A percentile compares a stretch with the other conserved stretches of the same genome.
phyloP scores from a whole-genome alignment of 2,797 vertebrate genomes.

The Scomberomorus guttatus region DNA sequence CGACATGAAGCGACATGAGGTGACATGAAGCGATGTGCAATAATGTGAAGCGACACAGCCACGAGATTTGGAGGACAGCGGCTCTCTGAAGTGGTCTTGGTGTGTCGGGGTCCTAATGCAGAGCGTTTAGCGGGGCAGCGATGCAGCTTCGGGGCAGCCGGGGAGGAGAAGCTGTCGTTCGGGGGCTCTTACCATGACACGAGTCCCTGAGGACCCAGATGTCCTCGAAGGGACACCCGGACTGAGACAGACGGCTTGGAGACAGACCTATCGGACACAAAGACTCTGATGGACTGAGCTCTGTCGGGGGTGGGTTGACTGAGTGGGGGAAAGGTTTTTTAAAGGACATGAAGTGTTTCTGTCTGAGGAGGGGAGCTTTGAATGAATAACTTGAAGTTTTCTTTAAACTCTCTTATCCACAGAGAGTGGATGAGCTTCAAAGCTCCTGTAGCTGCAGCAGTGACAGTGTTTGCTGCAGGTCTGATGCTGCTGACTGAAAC shows the following conservation, averaged over 20 bases:
- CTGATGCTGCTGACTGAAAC: too few relatives aligned
- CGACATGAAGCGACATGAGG: too few relatives aligned
- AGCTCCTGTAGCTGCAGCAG: too few relatives aligned
- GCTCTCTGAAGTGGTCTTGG: constrained; percentile 15
- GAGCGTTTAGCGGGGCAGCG: constrained; percentile 58
- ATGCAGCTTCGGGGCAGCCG: constrained; percentile 56
- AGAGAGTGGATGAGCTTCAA: too few relatives aligned
- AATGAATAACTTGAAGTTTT: too few relatives aligned
- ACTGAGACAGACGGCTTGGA: constrained; percentile 76
- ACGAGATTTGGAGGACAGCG: not conserved
- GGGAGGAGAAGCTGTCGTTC: constrained; percentile 26
- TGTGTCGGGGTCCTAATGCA: constrained; percentile 50
- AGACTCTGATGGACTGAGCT: constrained; percentile 72
- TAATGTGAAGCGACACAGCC: not conserved
- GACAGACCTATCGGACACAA: constrained; percentile 83
- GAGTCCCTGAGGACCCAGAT: constrained; percentile 87
- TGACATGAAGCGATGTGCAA: too few relatives aligned
- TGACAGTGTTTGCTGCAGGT: too few relatives aligned
- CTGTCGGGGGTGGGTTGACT: constrained; percentile 19
- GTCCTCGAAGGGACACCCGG: constrained; percentile 81
- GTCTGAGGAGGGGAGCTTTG: not conserved
- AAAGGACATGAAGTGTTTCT: too few relatives aligned
- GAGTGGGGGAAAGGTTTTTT: too few relatives aligned
- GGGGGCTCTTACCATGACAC: constrained; percentile 82
- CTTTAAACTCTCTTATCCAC: too few relatives aligned